Conservation (phyloP, 2,113 vertebrate species). For the Gorsachius goisagi region DNA sequence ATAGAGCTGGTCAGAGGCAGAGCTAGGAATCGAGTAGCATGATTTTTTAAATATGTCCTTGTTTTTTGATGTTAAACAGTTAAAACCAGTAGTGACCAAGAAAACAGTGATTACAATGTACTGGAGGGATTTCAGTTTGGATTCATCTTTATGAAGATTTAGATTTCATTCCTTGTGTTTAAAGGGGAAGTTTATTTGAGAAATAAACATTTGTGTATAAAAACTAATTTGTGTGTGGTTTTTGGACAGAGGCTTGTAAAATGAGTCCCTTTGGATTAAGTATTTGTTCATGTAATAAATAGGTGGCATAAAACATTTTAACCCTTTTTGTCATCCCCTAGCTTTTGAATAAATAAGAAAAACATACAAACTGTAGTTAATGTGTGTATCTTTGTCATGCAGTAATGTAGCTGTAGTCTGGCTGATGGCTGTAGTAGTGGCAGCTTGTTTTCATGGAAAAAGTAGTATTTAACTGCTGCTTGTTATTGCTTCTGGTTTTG, state of each 20-base stretch:
- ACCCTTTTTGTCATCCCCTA: slow-evolving; percentile 68
- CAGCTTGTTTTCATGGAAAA: background rate
- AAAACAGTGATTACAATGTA: slow-evolving; percentile 73
- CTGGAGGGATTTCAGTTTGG: slow-evolving; percentile 76
- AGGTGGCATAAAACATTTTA: slow-evolving; percentile 66
- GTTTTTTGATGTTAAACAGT: slow-evolving; percentile 81
- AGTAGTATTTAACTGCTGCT: background rate
- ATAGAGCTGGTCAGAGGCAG: slow-evolving; percentile 74
- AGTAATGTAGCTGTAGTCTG: background rate
- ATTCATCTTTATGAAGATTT: slow-evolving; percentile 81
- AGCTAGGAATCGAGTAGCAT: slow-evolving; percentile 81
- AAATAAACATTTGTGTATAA: slow-evolving; percentile 99
- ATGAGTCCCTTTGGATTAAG: slow-evolving; percentile 50
- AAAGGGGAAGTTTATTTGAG: slow-evolving; percentile 91
- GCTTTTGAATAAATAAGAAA: slow-evolving; percentile 76
- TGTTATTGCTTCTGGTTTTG: background rate
- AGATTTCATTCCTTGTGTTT: slow-evolving; percentile 87
- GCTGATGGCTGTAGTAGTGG: background rate
- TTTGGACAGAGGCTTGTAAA: slow-evolving; percentile 75
- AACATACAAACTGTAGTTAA: slow-evolving; percentile 36
- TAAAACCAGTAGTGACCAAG: slow-evolving; percentile 81
- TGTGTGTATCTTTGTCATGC: slow-evolving; percentile 54
- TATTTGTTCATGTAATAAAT: slow-evolving; percentile 65
- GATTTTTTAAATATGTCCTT: slow-evolving; percentile 79
- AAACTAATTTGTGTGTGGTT: slow-evolving; percentile 76